Percentiles rank a stretch among this genome's conserved stretches.
phyloP scores from a whole-genome alignment of 2,888 invertebrate species.

The Yponomeuta evonymella region DNA sequence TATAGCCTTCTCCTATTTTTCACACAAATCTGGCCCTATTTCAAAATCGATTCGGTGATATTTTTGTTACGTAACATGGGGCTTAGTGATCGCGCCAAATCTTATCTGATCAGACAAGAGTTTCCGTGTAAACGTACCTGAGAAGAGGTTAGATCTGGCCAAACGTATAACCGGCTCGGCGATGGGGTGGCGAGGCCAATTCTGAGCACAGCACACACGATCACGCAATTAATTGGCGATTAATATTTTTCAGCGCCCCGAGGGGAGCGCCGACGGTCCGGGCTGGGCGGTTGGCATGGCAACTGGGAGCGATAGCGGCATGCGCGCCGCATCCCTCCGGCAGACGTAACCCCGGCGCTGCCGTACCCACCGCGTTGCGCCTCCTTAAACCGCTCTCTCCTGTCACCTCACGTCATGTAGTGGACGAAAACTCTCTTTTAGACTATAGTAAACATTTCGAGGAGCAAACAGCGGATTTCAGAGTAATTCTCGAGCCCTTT shows the following conservation, averaged over 20 bases:
- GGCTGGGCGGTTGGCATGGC: conserved; percentile 64
- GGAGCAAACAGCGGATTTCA: conserved; percentile 31
- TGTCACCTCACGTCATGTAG: conserved; percentile 47
- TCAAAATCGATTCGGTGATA: not conserved
- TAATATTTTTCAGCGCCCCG: conserved; percentile 58
- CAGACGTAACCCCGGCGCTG: conserved; percentile 51
- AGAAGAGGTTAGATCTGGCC: not conserved
- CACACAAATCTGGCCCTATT: not conserved
- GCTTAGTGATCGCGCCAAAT: not conserved
- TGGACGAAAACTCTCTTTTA: conserved; percentile 35
- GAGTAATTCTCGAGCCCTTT: conserved; percentile 31
- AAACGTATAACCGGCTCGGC: not conserved
- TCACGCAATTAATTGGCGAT: conserved; percentile 73
- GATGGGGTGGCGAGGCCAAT: not conserved
- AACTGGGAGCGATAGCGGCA: conserved; percentile 64
- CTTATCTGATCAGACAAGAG: not conserved
- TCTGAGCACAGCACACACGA: conserved; percentile 35
- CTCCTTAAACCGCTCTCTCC: conserved; percentile 42
- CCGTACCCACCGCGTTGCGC: conserved; percentile 54
- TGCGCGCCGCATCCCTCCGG: conserved; percentile 65
- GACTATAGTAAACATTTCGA: conserved; percentile 7
- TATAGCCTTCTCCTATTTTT: not conserved
- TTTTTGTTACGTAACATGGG: not conserved
- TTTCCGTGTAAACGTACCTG: not conserved
- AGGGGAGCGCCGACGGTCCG: conserved; percentile 57